Evolutionary conservation across 2,113 vertebrate genomes (phyloP).

Genomic region (Nannobrachium achirus): DNA sequence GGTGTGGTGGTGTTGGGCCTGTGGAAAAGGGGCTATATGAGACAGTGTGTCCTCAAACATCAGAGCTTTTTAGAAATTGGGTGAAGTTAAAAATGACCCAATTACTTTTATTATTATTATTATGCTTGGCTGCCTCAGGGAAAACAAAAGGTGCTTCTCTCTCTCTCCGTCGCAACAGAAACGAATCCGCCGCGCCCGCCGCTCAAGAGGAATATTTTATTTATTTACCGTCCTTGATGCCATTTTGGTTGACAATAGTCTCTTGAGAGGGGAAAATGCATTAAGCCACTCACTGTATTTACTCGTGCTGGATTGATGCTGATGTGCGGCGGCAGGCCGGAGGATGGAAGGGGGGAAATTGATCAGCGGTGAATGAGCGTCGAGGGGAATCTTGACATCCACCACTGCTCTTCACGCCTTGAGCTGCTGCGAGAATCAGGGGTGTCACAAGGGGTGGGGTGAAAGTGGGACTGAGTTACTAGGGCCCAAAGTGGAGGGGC

Average conservation of each 20-base stretch:
- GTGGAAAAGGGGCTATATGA: no score
- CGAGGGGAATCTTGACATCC: conserved; percentile 65
- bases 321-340: conserved; percentile 63
- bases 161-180: conserved; percentile 42
- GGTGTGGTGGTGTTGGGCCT: no score
- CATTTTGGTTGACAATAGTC: conserved; percentile 60
- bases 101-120: conserved; percentile 9
- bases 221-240: conserved; percentile 52
- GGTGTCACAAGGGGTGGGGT: no score
- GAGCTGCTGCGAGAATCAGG: no score
- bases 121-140: conserved; percentile 7
- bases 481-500: no score
- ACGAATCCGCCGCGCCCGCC: conserved; percentile 40
- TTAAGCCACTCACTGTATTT: conserved; percentile 76
- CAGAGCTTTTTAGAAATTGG: no score
- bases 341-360: conserved; percentile 70
- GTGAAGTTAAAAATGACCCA: neutral
- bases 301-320: conserved; percentile 68
- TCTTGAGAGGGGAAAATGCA: conserved; percentile 67
- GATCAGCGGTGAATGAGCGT: conserved; percentile 73
- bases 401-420: conserved; percentile 65
- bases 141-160: conserved; percentile 18
- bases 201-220: conserved; percentile 58
- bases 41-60: no score
- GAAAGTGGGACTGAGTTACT: no score